phyloP scores from a whole-genome alignment of 2,888 invertebrate genomes.

The Dynastes tityus region DNA sequence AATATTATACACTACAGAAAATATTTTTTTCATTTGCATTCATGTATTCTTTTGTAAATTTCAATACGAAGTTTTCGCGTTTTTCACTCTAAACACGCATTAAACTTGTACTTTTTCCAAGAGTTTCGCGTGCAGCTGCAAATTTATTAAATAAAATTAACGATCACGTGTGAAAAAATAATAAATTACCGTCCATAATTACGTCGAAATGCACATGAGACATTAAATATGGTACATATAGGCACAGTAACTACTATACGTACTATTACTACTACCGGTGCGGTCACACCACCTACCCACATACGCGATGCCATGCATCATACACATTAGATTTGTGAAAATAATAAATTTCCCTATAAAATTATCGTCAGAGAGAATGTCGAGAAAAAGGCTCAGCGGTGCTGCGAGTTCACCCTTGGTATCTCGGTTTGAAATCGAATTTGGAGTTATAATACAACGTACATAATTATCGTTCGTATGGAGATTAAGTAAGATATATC shows the following conservation, averaged over 20 bases:
- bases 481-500: background rate
- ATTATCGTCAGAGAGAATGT: slow-evolving; percentile 11
- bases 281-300: background rate
- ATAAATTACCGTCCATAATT: slow-evolving; percentile 51
- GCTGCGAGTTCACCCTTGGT: background rate
- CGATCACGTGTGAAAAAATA: slow-evolving; percentile 52
- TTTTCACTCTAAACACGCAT: background rate
- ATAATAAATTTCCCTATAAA: slow-evolving; percentile 36
- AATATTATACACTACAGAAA: too few relatives aligned
- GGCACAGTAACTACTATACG: background rate
- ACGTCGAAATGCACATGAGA: slow-evolving; percentile 50
- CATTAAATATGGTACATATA: slow-evolving; percentile 41
- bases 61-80: too few relatives aligned
- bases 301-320: slow-evolving; percentile 22
- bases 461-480: background rate
- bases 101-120: slow-evolving; percentile 2
- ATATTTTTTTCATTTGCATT: too few relatives aligned
- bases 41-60: too few relatives aligned
- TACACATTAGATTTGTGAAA: slow-evolving; percentile 25
- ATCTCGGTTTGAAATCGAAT: slow-evolving; percentile 20
- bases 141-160: slow-evolving; percentile 51
- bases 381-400: background rate
- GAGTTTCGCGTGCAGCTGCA: slow-evolving; percentile 46
- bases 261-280: background rate
- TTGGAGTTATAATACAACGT: background rate